Conservation (phyloP, 2,797 vertebrate genomes). For the Rallus crepitans region DNA sequence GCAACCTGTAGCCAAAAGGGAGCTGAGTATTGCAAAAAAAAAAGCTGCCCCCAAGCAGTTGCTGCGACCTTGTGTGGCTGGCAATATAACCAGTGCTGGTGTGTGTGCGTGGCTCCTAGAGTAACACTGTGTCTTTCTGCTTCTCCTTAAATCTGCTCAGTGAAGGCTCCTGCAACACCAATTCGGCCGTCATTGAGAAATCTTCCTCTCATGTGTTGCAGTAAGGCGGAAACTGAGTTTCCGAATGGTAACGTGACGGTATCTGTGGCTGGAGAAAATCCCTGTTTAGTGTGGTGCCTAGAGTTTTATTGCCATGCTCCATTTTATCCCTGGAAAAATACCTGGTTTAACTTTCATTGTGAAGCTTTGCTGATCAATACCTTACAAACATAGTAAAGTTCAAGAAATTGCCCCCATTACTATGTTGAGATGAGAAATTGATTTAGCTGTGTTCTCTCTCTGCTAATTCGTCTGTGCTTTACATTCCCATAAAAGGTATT, state of each 20-base stretch:
- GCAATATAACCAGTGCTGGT: rapidly evolving
- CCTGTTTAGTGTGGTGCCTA: not conserved
- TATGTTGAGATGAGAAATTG: slow-evolving; percentile 65
- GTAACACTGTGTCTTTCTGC: not conserved
- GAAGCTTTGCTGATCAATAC: slow-evolving; percentile 52
- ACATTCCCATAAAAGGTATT: slow-evolving; percentile 61
- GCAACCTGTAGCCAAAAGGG: not conserved
- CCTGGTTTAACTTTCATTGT: not conserved
- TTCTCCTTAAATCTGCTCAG: not conserved
- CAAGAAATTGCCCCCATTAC: slow-evolving; percentile 66
- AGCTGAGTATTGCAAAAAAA: not conserved
- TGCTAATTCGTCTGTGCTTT: slow-evolving; percentile 51
- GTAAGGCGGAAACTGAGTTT: not conserved
- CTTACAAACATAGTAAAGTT: slow-evolving; percentile 58
- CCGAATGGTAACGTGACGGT: not conserved
- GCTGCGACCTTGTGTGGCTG: rapidly evolving
- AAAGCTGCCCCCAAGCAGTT: no score
- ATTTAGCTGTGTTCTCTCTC: slow-evolving; percentile 57
- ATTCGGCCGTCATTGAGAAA: not conserved
- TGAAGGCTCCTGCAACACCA: not conserved
- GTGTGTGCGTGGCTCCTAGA: rapidly evolving
- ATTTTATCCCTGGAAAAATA: slow-evolving; percentile 27
- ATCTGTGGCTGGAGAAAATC: not conserved
- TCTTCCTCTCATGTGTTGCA: not conserved
- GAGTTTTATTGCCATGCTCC: slow-evolving; percentile 1